Base-by-base conservation (phyloP, 2,797 vertebrate species). In the Coregonus sp. region DNA sequence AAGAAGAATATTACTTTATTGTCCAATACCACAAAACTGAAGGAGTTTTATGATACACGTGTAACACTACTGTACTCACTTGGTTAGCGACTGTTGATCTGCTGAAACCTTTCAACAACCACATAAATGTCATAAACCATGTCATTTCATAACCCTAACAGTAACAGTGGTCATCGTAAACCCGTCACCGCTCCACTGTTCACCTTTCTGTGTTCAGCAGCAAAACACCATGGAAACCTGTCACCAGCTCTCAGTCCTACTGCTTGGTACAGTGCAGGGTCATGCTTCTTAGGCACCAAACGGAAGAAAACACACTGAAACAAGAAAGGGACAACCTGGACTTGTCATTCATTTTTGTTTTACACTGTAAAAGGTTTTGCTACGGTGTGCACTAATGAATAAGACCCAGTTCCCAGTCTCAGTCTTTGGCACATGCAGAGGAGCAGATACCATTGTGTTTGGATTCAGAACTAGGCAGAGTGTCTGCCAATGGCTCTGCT, bases 401-500 rank as follows among this genome's bases (percentile, higher is more conserved):
- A 59, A 18, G 7, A 20, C 56, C n/a, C 15, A 20, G 56, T n/a
- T 20, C 56, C 56, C 56, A 59, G n/a, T n/a, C 6, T 5, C 56
- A 59, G 4, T 33, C 29, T 54, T 51, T 33, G 51, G 18, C 33
- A 61, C 56, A 47, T 47, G 40, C 9, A 47, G 40, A 47, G 37
- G 29, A 9, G 50, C 54, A 25, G 72, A n/a, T 37, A 20, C n/a
- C 54, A 40, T 40, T 59, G 71, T 73, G 51, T n/a, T 61, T 54
- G 54, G 54, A 12, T 73, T 12, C 33, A 59, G 72, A 9, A n/a
- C 72, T 40, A 16, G 33, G 31, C 72, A 18, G 54, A n/a, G 25
- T 9, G 4, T 56, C 70, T 72, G 70, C 51, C 72, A 40, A 35
- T 59, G 54, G 54, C 15, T 56, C 54, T 73, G 72, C 33, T 73